Evolutionary conservation across 1,140 invertebrate genomes (phyloP).

Genomic region (Aethina tumida): DNA sequence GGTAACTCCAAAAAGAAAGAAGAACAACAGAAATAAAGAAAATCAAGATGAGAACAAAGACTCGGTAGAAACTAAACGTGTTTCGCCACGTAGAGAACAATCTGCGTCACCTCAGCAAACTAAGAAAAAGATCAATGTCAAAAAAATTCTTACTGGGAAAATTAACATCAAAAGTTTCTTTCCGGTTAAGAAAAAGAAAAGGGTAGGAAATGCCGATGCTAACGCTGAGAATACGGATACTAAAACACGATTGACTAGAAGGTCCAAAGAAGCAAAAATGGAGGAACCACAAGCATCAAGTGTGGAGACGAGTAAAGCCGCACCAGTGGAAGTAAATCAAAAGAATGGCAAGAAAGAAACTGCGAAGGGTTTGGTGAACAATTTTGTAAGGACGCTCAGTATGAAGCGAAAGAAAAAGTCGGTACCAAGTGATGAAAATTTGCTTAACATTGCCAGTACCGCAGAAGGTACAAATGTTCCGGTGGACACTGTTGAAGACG

Average conservation of each 20-base stretch:
- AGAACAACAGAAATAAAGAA: constrained; percentile 6
- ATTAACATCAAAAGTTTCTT: constrained; percentile 27
- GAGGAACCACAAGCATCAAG: not conserved
- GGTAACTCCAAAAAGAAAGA: constrained; percentile 1
- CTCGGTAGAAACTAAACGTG: constrained; percentile 1
- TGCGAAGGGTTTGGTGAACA: constrained; percentile 11
- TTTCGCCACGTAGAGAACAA: constrained; percentile 8
- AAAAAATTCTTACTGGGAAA: constrained; percentile 15
- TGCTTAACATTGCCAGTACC: not conserved
- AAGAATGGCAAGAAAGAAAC: constrained; percentile 7
- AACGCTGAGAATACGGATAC: constrained; percentile 2
- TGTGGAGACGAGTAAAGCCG: not conserved
- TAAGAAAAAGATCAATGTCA: constrained; percentile 10
- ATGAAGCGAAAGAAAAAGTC: constrained; percentile 11
- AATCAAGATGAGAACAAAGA: not conserved
- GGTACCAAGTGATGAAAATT: too few relatives aligned
- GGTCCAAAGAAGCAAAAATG: constrained; percentile 2
- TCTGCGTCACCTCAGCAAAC: constrained; percentile 5
- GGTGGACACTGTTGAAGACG: too few relatives aligned
- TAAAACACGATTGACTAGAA: constrained; percentile 4
- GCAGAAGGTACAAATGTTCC: too few relatives aligned
- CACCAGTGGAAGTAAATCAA: not conserved
- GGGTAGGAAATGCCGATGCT: constrained; percentile 4
- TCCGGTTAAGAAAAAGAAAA: constrained; percentile 21
- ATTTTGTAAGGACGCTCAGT: constrained; percentile 14